Conservation (phyloP, 2,888 invertebrate genomes). For the Drosophila putrida region DNA sequence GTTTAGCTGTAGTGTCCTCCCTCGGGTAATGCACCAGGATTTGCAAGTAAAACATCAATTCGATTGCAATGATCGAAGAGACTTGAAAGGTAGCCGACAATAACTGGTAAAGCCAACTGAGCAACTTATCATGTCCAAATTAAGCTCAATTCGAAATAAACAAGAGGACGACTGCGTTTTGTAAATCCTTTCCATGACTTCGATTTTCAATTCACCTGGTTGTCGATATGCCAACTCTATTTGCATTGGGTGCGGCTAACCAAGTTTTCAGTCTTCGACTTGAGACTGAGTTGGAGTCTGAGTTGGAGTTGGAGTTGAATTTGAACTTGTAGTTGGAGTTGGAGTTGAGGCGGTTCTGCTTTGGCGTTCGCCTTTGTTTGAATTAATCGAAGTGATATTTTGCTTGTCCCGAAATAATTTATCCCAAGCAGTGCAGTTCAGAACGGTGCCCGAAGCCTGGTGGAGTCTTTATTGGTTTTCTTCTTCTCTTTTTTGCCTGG, state of each 20-base stretch:
- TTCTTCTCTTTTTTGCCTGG: constrained; percentile 22
- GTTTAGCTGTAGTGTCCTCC: neutral
- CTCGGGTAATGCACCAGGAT: constrained; percentile 11
- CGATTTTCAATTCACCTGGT: constrained; percentile 55
- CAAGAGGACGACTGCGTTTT: constrained; percentile 53
- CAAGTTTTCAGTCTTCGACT: neutral
- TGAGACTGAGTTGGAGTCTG: constrained; percentile 2
- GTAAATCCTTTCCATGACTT: neutral
- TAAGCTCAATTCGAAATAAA: constrained; percentile 77
- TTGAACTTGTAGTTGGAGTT: constrained; percentile 5
- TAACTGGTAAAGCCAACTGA: constrained; percentile 60
- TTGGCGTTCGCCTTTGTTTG: constrained; percentile 82
- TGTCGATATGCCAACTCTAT: constrained; percentile 82
- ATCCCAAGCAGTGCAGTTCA: constrained; percentile 62
- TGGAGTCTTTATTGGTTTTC: constrained; percentile 66
- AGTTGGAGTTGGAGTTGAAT: constrained; percentile 1
- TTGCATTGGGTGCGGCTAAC: constrained; percentile 64
- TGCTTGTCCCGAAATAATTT: constrained; percentile 85
- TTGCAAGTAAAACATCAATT: constrained; percentile 68
- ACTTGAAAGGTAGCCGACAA: constrained; percentile 73
- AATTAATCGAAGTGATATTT: constrained; percentile 86
- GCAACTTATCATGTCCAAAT: constrained; percentile 82
- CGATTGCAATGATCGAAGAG: constrained; percentile 28
- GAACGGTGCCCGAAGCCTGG: constrained; percentile 58
- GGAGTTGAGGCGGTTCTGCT: constrained; percentile 20